Percentiles rank a stretch among this genome's conserved stretches.
Evolutionary conservation across 1,140 invertebrate species (phyloP).

Genomic region (Bombus huntii): DNA sequence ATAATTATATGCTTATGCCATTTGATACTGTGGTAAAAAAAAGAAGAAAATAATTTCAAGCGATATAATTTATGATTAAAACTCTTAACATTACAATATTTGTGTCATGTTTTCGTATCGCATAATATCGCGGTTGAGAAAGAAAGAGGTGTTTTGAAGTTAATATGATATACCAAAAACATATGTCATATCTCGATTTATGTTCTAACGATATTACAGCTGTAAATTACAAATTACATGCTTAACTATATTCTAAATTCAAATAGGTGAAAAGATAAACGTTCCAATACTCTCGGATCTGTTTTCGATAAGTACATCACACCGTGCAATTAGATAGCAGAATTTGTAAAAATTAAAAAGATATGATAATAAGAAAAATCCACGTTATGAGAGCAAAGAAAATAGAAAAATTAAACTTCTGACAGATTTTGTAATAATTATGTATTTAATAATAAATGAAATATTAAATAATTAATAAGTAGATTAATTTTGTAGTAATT

Average conservation of each 20-base stretch:
- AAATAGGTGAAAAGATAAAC: constrained; percentile 31
- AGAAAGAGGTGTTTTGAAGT: constrained; percentile 25
- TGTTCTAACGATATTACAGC: constrained; percentile 51
- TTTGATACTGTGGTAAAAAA: neutral
- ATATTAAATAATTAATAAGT: too few relatives aligned
- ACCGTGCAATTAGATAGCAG: neutral
- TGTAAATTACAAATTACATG: constrained; percentile 60
- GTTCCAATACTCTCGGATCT: neutral
- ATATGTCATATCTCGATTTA: constrained; percentile 36
- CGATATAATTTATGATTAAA: neutral
- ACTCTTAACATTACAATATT: neutral
- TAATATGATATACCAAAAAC: constrained; percentile 26
- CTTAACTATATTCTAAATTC: constrained; percentile 50
- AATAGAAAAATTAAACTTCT: neutral
- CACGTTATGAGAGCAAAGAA: neutral
- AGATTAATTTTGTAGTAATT: neutral
- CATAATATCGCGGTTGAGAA: neutral
- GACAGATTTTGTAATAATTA: neutral
- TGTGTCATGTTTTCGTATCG: neutral
- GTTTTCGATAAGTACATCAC: constrained; percentile 22
- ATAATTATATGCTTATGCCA: neutral
- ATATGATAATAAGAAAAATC: neutral
- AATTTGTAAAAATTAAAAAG: constrained; percentile 15
- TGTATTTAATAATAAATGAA: too few relatives aligned
- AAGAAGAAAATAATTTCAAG: neutral